Base-by-base conservation (phyloP, 2,888 invertebrate genomes). In the Siphlonurus alternatus region DNA sequence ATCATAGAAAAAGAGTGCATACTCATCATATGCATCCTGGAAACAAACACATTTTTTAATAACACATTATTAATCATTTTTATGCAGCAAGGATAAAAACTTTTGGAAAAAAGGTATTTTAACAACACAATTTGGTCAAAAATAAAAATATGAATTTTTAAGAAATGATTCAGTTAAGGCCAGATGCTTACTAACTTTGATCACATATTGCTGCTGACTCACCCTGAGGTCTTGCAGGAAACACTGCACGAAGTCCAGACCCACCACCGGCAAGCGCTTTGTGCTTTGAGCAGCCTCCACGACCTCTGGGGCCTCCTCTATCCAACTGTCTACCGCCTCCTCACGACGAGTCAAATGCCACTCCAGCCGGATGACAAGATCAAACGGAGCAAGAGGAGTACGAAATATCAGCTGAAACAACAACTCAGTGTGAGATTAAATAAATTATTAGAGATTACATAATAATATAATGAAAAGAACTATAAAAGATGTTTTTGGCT, bases 1-100 rank as follows among this genome's bases (percentile, higher is more conserved):
- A 75, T 97, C 90, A 76, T 93, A 85, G 77, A 96, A 95, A 75
- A 97, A 95, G 63, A 91, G 73, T 0, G 93, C 94, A 72, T 85
- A 84, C 7, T 92, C 86, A 0, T 80, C 80, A 74, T 86, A 93
- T 25, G 83, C 82, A 64, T 80, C 77, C 88, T 90, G 74, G 18
- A 78, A 76, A 20, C 7, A 51, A 20, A 63, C 67, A 62, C 19
- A 24, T 20, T 18, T 59, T 25, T 5, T 5, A 23, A 25, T 20
- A 18, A 61, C 23, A 15, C 20, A 19, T 2, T 63, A 64, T 60
- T 25, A 10, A 62, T 56, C 25, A 23, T 51, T 10, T 54, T n/a
- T n/a, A 25, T 53, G 63, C 53, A 23, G 51, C 19, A 25, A 23
- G 51, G 25, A 60, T 20, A 20, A 56, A 2, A 64, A 10, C 2